A percentile compares a stretch with the other conserved stretches of the same genome.
Conservation (phyloP, 2,113 vertebrate genomes). For the Phoenicopterus ruber region DNA sequence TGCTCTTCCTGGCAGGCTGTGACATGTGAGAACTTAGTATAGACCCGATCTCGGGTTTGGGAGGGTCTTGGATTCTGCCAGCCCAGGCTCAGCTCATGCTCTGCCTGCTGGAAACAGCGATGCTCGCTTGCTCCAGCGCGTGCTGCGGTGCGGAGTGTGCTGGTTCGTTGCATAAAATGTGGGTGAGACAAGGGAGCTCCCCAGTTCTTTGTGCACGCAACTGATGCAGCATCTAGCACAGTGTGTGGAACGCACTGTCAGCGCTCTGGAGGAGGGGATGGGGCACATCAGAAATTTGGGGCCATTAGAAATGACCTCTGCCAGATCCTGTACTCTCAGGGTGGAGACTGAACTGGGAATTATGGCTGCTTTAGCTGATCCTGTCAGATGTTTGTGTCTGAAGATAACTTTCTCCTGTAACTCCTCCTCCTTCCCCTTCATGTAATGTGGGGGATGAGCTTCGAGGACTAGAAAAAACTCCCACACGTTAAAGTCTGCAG, state of each 20-base stretch:
- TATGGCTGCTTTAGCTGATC: neutral
- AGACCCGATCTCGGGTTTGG: neutral
- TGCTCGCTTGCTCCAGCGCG: neutral
- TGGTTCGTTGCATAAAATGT: too few species aligned
- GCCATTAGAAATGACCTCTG: neutral
- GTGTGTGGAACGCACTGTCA: neutral
- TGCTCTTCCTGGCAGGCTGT: neutral
- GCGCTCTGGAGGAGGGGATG: neutral
- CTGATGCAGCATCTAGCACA: neutral
- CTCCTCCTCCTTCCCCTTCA: neutral
- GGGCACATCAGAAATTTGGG: neutral
- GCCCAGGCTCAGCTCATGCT: neutral
- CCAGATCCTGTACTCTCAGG: neutral
- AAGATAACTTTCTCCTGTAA: neutral
- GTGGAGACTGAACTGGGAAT: neutral
- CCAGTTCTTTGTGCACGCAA: accelerated
- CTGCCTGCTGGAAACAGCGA: accelerated
- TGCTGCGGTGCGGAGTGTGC: accelerated
- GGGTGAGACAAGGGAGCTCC: neutral
- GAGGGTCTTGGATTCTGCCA: neutral
- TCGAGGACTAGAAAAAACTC: neutral
- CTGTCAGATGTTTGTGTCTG: neutral
- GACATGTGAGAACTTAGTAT: neutral
- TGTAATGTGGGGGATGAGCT: accelerated
- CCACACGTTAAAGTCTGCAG: accelerated